Evolutionary conservation across 1,140 invertebrate species (phyloP).

Genomic region (Drosophila hydei): DNA sequence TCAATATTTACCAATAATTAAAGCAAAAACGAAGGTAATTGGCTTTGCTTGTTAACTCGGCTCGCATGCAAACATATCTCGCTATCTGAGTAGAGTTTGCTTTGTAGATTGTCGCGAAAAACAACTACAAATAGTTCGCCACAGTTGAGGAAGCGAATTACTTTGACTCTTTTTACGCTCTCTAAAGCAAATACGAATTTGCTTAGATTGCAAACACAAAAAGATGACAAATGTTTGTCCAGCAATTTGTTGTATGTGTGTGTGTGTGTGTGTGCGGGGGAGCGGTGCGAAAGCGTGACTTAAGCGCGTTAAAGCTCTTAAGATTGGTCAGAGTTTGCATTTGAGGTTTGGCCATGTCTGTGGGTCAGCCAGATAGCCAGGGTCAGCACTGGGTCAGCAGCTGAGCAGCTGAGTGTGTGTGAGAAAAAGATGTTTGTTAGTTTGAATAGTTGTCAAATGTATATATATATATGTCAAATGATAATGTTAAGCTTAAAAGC

Average conservation of each 20-base stretch:
- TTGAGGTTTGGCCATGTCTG: constrained; percentile 12
- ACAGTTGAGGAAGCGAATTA: constrained; percentile 41
- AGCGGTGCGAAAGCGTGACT: constrained; percentile 51
- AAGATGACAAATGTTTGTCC: constrained; percentile 61
- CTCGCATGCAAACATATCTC: constrained; percentile 30
- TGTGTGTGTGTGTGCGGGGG: constrained; percentile 26
- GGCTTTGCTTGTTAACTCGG: constrained; percentile 62
- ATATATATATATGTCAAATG: neutral
- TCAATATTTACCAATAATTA: constrained; percentile 75
- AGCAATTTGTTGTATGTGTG: constrained; percentile 52
- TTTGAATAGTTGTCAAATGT: neutral
- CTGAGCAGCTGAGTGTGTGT: neutral
- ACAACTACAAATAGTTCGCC: constrained; percentile 13
- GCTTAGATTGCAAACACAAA: constrained; percentile 58
- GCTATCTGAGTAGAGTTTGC: constrained; percentile 49
- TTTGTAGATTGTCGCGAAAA: constrained; percentile 55
- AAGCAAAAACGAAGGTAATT: constrained; percentile 56
- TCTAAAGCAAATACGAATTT: constrained; percentile 48
- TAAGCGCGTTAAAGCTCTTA: constrained; percentile 7
- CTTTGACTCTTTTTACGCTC: constrained; percentile 15
- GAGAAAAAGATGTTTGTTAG: constrained; percentile 1
- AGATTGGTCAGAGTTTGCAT: constrained; percentile 9
- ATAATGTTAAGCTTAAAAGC: neutral
- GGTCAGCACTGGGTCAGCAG: constrained; percentile 24
- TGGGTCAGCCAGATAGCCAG: constrained; percentile 31